phyloP scores from a whole-genome alignment of 2,113 vertebrate species.

The Anser brachyrhynchus region DNA sequence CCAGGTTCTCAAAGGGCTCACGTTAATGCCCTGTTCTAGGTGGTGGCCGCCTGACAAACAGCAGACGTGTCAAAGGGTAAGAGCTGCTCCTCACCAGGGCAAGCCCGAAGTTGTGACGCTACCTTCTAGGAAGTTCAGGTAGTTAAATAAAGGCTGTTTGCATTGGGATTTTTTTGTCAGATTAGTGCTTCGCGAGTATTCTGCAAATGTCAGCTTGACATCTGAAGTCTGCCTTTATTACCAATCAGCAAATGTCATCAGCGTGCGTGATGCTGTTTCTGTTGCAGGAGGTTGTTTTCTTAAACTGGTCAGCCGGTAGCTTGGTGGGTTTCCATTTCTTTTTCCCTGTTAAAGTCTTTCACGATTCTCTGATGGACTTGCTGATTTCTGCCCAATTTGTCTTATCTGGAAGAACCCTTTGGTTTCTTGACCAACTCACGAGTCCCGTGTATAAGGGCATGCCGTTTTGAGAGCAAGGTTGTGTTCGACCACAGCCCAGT shows the following conservation, averaged over 20 bases:
- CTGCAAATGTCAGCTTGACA: conserved; percentile 6
- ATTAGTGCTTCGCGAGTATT: not conserved
- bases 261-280: not conserved
- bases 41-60: not conserved
- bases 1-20: not conserved
- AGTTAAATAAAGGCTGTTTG: conserved; percentile 23
- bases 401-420: not conserved
- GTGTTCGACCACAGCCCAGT: not conserved
- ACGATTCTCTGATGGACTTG: not conserved
- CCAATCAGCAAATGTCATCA: not conserved
- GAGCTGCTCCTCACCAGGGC: not conserved
- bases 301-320: not conserved
- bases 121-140: not conserved
- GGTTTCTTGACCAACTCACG: not conserved
- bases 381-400: not conserved
- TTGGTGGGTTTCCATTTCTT: not conserved
- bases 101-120: not conserved
- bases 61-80: not conserved
- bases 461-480: not conserved
- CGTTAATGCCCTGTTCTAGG: accelerated
- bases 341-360: not conserved
- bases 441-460: not conserved
- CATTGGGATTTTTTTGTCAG: not conserved
- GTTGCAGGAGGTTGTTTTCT: not conserved
- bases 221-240: not conserved